Conservation (phyloP, 2,888 invertebrate genomes). For the Zelleria hepariella region DNA sequence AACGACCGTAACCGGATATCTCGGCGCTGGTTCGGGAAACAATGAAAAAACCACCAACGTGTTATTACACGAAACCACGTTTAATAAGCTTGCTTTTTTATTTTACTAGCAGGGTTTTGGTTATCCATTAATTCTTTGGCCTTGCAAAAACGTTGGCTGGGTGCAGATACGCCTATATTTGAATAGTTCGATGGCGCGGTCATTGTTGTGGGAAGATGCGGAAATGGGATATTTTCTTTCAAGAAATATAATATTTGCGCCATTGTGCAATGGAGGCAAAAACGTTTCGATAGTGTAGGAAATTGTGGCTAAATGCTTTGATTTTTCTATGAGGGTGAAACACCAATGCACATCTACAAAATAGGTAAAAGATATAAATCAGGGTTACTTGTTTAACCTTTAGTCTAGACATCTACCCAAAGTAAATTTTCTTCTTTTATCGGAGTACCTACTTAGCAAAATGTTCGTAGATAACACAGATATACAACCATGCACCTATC, state of each 20-base stretch:
- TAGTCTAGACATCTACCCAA: neutral
- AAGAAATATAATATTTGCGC: constrained; percentile 67
- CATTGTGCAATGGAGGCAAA: constrained; percentile 59
- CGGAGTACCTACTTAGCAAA: neutral
- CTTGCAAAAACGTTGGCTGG: constrained; percentile 56
- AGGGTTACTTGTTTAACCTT: neutral
- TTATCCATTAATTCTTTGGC: constrained; percentile 68
- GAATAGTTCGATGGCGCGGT: constrained; percentile 62
- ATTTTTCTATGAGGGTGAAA: neutral
- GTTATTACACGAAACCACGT: constrained; percentile 71
- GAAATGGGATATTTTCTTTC: constrained; percentile 74
- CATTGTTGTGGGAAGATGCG: constrained; percentile 71
- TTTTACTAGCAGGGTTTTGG: constrained; percentile 56
- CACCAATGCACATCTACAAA: no score
- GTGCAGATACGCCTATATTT: constrained; percentile 55
- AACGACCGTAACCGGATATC: constrained; percentile 71
- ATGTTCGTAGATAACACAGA: no score
- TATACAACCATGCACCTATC: no score
- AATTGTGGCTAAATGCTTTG: neutral
- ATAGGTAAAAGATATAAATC: no score
- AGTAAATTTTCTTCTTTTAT: neutral
- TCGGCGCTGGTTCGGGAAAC: constrained; percentile 60
- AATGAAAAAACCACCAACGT: constrained; percentile 68
- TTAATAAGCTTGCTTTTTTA: constrained; percentile 69
- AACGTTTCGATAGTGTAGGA: constrained; percentile 32